These are phyloP conservation scores for Chiloscyllium plagiosum DNA, from an alignment of 2,113 vertebrate genomes.

Conservation along the genomic window DNA sequence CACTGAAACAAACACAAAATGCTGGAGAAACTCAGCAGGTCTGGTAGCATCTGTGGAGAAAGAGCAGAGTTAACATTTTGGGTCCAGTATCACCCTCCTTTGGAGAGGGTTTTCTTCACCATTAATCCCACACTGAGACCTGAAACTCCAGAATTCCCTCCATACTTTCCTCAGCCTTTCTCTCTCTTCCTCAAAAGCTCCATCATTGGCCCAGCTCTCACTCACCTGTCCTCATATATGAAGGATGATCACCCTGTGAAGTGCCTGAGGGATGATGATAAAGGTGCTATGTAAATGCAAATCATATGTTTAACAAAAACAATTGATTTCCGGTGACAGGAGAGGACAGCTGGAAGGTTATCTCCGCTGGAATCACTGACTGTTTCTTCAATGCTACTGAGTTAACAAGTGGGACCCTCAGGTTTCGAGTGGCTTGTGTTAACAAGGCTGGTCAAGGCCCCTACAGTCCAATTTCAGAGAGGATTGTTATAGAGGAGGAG, in stretches of 20 bases:
- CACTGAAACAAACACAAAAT: no score
- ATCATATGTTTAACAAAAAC: background rate
- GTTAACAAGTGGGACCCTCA: constrained; percentile 59
- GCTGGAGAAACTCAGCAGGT: no score
- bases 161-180: background rate
- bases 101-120: no score
- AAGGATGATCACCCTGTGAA: no score
- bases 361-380: constrained; percentile 75
- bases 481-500: constrained; percentile 59
- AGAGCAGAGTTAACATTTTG: no score
- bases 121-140: background rate
- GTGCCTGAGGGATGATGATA: background rate
- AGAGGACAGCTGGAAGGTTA: constrained; percentile 75
- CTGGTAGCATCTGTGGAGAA: no score
- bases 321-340: constrained; percentile 52
- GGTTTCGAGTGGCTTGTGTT: constrained; percentile 87
- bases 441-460: constrained; percentile 94
- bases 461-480: constrained; percentile 77
- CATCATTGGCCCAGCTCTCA: background rate
- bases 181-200: background rate
- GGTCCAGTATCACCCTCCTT: no score
- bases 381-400: constrained; percentile 90
- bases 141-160: background rate
- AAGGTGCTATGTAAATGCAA: background rate
- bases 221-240: background rate